Base-by-base conservation (phyloP, 2,797 vertebrate species). In the Danio choprae region DNA sequence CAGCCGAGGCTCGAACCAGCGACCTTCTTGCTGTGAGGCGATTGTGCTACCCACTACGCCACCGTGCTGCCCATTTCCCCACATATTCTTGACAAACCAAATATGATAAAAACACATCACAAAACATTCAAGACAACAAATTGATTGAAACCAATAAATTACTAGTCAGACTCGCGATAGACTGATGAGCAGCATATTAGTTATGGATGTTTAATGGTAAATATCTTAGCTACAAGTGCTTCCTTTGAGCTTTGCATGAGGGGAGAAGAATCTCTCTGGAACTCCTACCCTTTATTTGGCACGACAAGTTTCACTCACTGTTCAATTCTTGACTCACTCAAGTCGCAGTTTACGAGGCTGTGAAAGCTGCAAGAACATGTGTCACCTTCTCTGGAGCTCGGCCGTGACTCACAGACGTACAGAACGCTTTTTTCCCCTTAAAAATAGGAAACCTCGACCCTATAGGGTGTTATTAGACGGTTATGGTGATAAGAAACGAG, bases 251-350 rank as follows among this genome's bases (percentile, higher is more conserved):
- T 12, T 7, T 53, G 5, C 38, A 11, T 7, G 18, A 50, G 7
- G 9, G 29, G 29, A 29, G 29, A 29, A 29, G 29, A 29, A 29
- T 40, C 15, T n/a, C 22, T 64, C 7, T 76, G 15, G 10, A 77
- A 29, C 29, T 9, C 16, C 43, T 56, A 46, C 20, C 41, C 43
- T 73, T 73, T 73, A 36, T 73, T 59, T 50, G 43, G 22, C 72
- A 15, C 6, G 1, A 15, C 6, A 11, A 16, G 22, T 20, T 68
- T 58, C 11, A 15, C 15, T 77, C 7, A 6, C 56, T 74, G 43
- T 58, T 68, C 16, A n/a, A n/a, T 77, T 58, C 51, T 64, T n/a
- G 22, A 10, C 53, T 41, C 64, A 77, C 16, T 67, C 18, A 51
- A 63, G 43, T 40, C n/a, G 5, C 41, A 68, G 51, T 70, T 46